phyloP scores from a whole-genome alignment of 2,888 invertebrate species.

The Palloptera scutellata region DNA sequence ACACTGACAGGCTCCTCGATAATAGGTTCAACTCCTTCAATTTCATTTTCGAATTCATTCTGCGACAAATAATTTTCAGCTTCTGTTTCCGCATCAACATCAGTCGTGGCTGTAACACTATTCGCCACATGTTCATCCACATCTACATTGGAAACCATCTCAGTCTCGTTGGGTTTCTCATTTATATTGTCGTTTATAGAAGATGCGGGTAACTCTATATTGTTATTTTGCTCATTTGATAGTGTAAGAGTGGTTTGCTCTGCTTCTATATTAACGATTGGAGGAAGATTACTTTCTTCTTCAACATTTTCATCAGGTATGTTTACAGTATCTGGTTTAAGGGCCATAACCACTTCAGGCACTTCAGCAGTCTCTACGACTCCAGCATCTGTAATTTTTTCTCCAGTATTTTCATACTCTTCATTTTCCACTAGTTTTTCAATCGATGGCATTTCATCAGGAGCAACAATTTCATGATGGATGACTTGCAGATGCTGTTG shows the following conservation, averaged over 20 bases:
- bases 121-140: background rate
- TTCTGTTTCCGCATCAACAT: slow-evolving; percentile 22
- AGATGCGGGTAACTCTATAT: too few relatives aligned
- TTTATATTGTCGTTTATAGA: background rate
- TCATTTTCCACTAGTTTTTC: slow-evolving; percentile 19
- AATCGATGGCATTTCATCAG: slow-evolving; percentile 3
- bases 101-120: background rate
- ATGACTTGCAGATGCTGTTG: background rate
- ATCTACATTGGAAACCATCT: background rate
- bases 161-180: background rate
- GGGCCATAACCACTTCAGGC: background rate
- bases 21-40: slow-evolving; percentile 42
- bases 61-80: slow-evolving; percentile 24
- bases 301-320: background rate
- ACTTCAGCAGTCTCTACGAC: background rate
- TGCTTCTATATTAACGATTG: too few relatives aligned
- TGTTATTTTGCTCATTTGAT: too few relatives aligned
- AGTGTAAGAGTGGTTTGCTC: too few relatives aligned
- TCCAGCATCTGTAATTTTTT: background rate
- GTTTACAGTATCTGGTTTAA: background rate
- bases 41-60: slow-evolving; percentile 50
- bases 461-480: background rate
- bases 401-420: background rate
- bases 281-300: background rate
- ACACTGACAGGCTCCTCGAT: background rate